A percentile compares a stretch with the other conserved stretches of the same genome.
phyloP scores from a whole-genome alignment of 2,113 vertebrate genomes.

The Phrynosoma platyrhinos region DNA sequence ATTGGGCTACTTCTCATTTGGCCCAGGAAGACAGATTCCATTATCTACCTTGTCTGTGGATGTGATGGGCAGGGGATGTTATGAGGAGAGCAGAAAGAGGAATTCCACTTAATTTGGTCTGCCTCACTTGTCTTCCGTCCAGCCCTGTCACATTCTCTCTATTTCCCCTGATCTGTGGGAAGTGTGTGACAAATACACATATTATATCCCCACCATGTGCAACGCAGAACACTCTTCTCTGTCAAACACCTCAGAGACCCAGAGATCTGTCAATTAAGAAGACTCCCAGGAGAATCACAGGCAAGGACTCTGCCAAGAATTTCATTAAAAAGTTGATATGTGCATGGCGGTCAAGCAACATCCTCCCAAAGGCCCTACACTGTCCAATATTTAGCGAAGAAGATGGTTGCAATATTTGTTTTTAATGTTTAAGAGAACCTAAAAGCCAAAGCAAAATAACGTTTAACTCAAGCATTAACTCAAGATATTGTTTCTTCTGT shows the following conservation, averaged over 20 bases:
- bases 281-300: neutral
- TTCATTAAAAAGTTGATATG: neutral
- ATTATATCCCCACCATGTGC: neutral
- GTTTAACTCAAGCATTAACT: neutral
- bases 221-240: neutral
- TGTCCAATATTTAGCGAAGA: neutral
- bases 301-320: neutral
- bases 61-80: neutral
- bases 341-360: neutral
- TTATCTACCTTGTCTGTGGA: conserved; percentile 6
- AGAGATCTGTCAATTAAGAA: neutral
- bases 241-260: neutral
- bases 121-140: neutral
- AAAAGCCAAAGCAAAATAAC: neutral
- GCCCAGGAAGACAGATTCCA: neutral
- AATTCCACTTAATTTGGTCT: conserved; percentile 13
- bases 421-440: neutral
- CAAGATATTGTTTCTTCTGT: accelerated
- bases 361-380: neutral
- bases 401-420: conserved; percentile 29
- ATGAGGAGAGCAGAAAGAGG: neutral
- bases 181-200: neutral
- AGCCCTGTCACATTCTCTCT: neutral
- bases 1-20: neutral
- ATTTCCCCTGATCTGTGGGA: neutral